Percentiles rank a stretch among this genome's conserved stretches.
Evolutionary conservation across 2,888 invertebrate genomes (phyloP).

Genomic region (Eupithecia subfuscata): DNA sequence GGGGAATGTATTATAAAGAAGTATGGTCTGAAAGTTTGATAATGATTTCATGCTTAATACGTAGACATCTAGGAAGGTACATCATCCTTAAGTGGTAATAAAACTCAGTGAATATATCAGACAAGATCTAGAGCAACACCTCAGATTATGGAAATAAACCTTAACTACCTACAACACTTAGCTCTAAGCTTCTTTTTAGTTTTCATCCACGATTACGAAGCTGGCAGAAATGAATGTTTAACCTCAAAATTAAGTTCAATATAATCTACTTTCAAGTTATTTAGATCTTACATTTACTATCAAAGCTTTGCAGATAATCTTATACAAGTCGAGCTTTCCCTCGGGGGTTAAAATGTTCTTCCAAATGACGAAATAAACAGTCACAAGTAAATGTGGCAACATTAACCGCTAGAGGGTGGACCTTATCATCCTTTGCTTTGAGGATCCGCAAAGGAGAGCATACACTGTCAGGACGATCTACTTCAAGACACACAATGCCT

Average conservation of each 20-base stretch:
- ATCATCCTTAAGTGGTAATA: too few species aligned
- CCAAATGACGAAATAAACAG: conserved; percentile 57
- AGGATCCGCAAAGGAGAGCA: conserved; percentile 19
- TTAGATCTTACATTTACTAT: conserved; percentile 2
- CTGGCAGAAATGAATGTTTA: neutral
- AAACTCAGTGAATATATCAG: too few species aligned
- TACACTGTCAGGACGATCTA: neutral
- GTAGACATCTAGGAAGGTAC: too few species aligned
- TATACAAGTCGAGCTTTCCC: conserved; percentile 16
- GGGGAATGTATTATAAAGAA: neutral
- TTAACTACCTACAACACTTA: neutral
- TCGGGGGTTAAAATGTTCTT: conserved; percentile 51
- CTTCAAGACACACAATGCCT: neutral
- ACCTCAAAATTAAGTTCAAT: neutral
- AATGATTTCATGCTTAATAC: neutral
- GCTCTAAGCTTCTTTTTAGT: neutral
- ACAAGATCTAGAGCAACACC: too few species aligned
- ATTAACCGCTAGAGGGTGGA: conserved; percentile 47
- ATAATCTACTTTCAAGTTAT: neutral
- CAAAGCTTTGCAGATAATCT: conserved; percentile 4
- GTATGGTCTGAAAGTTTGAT: neutral
- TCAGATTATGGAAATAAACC: neutral
- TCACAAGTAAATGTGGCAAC: conserved; percentile 55
- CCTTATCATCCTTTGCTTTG: conserved; percentile 39
- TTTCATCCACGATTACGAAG: neutral